Conservation (phyloP, 2,113 vertebrate genomes). For the Albula glossodonta region DNA sequence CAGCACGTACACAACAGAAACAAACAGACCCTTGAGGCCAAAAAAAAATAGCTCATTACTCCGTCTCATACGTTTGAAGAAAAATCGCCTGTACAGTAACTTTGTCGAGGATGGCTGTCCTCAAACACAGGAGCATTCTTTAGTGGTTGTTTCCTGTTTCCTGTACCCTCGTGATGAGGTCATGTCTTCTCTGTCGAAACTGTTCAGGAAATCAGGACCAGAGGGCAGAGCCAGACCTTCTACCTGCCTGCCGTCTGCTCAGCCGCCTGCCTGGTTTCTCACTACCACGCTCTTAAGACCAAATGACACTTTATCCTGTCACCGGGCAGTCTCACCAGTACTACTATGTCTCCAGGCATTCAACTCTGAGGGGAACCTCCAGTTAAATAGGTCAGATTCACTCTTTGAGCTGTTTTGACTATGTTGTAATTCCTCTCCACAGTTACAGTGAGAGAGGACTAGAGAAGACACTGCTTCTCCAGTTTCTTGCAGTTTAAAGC, state of each 20-base stretch:
- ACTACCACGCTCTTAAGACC: neutral
- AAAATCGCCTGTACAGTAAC: neutral
- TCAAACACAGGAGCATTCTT: too few species aligned
- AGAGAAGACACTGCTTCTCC: neutral
- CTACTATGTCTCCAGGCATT: neutral
- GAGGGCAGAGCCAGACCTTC: neutral
- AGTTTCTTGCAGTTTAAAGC: neutral
- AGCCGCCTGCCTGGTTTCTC: neutral
- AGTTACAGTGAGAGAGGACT: neutral
- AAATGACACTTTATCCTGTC: neutral
- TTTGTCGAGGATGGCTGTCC: neutral
- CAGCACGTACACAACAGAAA: neutral
- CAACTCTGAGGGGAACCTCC: neutral
- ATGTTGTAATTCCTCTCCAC: too few species aligned
- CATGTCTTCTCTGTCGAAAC: neutral
- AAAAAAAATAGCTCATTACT: neutral
- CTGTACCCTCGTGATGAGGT: neutral
- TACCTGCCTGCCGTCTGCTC: neutral
- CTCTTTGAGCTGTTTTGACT: neutral
- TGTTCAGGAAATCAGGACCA: neutral
- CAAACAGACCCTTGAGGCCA: neutral
- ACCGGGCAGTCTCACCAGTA: neutral
- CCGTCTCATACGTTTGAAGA: neutral
- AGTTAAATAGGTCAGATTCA: neutral
- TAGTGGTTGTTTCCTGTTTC: conserved; percentile 19